Conservation (phyloP, 2,888 invertebrate species). For the Pseudeuparius sepicola region DNA sequence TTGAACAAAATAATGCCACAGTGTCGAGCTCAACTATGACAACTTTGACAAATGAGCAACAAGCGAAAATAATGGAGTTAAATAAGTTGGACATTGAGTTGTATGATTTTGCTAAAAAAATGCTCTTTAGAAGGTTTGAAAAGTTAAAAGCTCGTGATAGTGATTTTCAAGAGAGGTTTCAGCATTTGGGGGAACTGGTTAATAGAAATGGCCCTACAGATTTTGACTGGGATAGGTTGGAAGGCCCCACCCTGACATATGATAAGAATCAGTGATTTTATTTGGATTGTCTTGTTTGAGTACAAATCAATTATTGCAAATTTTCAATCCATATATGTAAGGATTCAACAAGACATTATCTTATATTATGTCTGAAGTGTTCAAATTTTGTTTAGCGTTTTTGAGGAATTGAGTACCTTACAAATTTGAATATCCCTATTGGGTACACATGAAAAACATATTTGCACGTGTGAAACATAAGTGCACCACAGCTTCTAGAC, state of each 20-base stretch:
- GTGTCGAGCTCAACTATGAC: constrained; percentile 75
- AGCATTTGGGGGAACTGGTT: constrained; percentile 73
- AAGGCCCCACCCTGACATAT: constrained; percentile 31
- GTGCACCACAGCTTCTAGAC: too few relatives aligned
- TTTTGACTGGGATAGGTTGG: constrained; percentile 83
- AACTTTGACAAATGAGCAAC: constrained; percentile 63
- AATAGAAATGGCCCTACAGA: constrained; percentile 67
- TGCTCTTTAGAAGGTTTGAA: constrained; percentile 79
- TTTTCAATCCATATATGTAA: too few relatives aligned
- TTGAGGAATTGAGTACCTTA: too few relatives aligned
- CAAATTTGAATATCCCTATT: too few relatives aligned
- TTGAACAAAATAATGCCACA: constrained; percentile 88
- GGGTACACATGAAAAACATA: too few relatives aligned
- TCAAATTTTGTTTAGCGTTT: too few relatives aligned
- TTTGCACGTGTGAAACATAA: too few relatives aligned
- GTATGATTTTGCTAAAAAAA: constrained; percentile 83
- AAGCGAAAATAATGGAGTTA: constrained; percentile 63
- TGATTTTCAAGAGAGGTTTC: constrained; percentile 73
- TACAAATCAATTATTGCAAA: too few relatives aligned
- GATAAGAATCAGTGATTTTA: not conserved
- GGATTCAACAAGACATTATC: too few relatives aligned
- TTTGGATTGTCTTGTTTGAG: too few relatives aligned
- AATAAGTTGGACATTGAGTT: constrained; percentile 88
- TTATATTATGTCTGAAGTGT: too few relatives aligned
- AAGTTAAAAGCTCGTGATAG: constrained; percentile 68